Conservation (phyloP, 1,140 invertebrate genomes). For the Psix sp. region DNA sequence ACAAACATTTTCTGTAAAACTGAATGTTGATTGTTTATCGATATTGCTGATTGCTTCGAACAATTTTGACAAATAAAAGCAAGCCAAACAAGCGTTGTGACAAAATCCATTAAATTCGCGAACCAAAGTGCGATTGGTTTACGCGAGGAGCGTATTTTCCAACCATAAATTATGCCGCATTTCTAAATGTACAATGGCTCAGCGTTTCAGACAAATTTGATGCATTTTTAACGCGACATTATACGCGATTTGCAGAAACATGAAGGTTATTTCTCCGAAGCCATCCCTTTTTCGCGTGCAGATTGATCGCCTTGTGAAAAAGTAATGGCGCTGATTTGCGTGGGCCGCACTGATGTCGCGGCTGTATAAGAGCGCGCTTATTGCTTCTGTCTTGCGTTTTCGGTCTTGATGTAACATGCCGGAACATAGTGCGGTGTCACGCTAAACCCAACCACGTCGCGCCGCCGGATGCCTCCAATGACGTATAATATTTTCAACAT, state of each 20-base stretch:
- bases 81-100: too few species aligned
- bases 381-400: slow-evolving; percentile 38
- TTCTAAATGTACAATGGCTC: too few species aligned
- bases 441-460: slow-evolving; percentile 37
- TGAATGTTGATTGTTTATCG: too few species aligned
- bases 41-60: background rate
- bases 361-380: slow-evolving; percentile 27
- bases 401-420: slow-evolving; percentile 49
- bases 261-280: slow-evolving; percentile 6
- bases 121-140: too few species aligned
- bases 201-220: background rate
- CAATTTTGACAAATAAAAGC: background rate
- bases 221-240: slow-evolving; percentile 12
- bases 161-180: too few species aligned
- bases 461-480: slow-evolving; percentile 60
- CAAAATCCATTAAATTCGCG: too few species aligned
- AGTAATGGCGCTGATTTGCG: slow-evolving; percentile 42
- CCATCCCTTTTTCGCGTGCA: slow-evolving; percentile 24
- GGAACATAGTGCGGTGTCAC: slow-evolving; percentile 48
- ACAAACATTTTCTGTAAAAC: too few species aligned
- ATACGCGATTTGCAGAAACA: background rate
- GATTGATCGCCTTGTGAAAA: slow-evolving; percentile 33
- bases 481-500: slow-evolving; percentile 57
- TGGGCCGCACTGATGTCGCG: slow-evolving; percentile 2
- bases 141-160: background rate